A percentile compares a stretch with the other conserved stretches of the same genome.
Evolutionary conservation across 2,797 vertebrate genomes (phyloP).

Genomic region (Babyrousa celebensis): DNA sequence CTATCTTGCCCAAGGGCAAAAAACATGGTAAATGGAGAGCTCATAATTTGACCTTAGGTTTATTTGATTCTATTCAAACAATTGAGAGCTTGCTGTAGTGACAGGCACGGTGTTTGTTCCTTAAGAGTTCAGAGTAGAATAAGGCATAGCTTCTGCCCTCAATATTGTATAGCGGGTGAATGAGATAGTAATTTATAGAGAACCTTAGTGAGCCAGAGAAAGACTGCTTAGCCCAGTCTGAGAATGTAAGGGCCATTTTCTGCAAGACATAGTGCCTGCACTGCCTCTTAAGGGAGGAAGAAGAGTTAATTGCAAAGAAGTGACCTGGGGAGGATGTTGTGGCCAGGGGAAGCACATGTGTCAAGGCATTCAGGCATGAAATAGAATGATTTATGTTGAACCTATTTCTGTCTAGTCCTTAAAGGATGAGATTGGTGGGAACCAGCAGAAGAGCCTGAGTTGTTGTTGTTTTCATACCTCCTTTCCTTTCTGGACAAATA

Average conservation of each 20-base stretch:
- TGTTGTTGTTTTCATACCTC: slow-evolving; percentile 24
- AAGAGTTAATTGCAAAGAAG: slow-evolving; percentile 21
- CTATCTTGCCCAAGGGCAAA: slow-evolving; percentile 37
- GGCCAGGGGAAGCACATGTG: background rate
- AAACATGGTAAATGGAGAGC: background rate
- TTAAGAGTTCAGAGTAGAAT: slow-evolving; percentile 14
- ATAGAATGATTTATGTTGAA: slow-evolving; percentile 17
- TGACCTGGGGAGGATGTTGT: background rate
- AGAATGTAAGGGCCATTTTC: slow-evolving; percentile 51
- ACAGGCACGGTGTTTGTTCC: background rate
- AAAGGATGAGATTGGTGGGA: background rate
- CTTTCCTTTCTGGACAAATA: slow-evolving; percentile 36
- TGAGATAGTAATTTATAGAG: slow-evolving; percentile 51
- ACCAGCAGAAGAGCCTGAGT: background rate
- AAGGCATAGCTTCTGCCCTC: background rate
- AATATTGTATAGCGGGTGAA: background rate
- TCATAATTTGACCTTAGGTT: slow-evolving; percentile 12
- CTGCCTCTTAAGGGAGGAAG: slow-evolving; percentile 22
- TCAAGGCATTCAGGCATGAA: background rate
- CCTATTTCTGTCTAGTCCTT: slow-evolving; percentile 42
- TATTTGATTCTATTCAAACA: slow-evolving; percentile 53
- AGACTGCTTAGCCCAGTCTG: background rate
- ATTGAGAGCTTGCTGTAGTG: background rate
- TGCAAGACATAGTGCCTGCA: background rate
- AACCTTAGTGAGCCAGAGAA: background rate